A percentile compares a stretch with the other conserved stretches of the same genome.
These are phyloP conservation scores for Pluvianellus socialis DNA, from an alignment of 2,113 vertebrate genomes.

Conservation along the genomic window DNA sequence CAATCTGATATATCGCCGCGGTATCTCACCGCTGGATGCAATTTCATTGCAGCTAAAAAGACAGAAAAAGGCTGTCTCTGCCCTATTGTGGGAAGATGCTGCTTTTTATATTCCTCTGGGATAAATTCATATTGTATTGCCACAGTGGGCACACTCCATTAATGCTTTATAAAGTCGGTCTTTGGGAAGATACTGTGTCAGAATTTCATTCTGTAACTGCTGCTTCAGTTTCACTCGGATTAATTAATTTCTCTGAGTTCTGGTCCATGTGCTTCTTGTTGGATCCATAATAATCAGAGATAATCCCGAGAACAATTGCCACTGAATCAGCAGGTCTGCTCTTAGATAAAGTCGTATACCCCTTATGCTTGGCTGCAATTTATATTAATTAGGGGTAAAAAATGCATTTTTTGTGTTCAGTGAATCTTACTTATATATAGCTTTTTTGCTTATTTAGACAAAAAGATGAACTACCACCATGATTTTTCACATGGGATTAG, in stretches of 20 bases:
- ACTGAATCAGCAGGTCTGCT: slow-evolving; percentile 12
- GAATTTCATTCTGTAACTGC: slow-evolving; percentile 24
- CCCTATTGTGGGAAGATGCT: background rate
- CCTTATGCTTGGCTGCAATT: background rate
- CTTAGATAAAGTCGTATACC: background rate
- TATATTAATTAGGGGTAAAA: background rate
- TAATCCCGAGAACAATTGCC: slow-evolving; percentile 19
- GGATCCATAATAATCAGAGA: background rate
- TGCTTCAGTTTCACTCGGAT: background rate
- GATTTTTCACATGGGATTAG: background rate
- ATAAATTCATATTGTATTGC: slow-evolving; percentile 10
- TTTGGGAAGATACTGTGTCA: slow-evolving; percentile 24
- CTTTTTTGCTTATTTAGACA: background rate
- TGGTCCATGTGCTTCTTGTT: background rate
- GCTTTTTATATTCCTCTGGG: background rate
- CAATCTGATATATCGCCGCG: background rate
- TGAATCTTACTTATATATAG: background rate
- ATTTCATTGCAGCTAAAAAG: background rate
- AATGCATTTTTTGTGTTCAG: background rate
- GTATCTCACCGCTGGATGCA: background rate
- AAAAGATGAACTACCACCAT: background rate
- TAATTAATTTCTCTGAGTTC: slow-evolving; percentile 29
- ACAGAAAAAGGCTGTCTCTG: background rate
- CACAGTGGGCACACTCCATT: slow-evolving; percentile 29
- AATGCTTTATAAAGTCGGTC: slow-evolving; percentile 61